Evolutionary conservation across 2,888 invertebrate genomes (phyloP), one percentile per base, ranked within the genome.

Genomic region (Drosophila nr. perissopoda): DNA sequence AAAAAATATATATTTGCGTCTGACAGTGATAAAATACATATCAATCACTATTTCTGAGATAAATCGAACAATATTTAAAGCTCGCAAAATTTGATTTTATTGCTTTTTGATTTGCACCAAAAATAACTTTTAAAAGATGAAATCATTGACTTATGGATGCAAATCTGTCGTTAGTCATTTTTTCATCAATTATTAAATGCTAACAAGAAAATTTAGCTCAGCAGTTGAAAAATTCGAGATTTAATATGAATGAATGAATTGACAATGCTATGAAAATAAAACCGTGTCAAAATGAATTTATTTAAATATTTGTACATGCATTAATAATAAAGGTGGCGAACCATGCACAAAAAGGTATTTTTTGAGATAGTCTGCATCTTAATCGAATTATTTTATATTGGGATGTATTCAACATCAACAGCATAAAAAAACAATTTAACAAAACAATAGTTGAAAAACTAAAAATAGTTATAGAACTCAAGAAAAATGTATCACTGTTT

Each of bases 401-500:
- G 4, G 3, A 8, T 8, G n/a, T 4, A 8, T 21, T 18, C 13
- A 16, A 27, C 10, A 52, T 33, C n/a, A 33, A 7, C 18, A 4
- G n/a, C 5, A 16, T 34, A 10, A 16, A n/a, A 16, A 8, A 21
- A 33, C 4, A 0, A 11, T 18, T 53, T 18, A 25, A 36, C 5
- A 10, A 10, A 5, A 18, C 18, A 16, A 21, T 11, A 63, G 40
- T 57, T 4, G 10, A 16, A 34, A 18, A 33, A 4, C 16, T 5
- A 36, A 18, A n/a, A 21, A 5, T 27, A 49, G 49, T 51, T 62
- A 11, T 6, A 29, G 16, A 4, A 25, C 4, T 16, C 11, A 42
- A 38, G 38, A 51, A 42, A 38, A 61, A 59, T 45, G 61, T 54
- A 59, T 63, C 29, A 38, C 29, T 61, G 48, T 38, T 13, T 27